Conservation (phyloP, 2,113 vertebrate species). For the Egretta garzetta region DNA sequence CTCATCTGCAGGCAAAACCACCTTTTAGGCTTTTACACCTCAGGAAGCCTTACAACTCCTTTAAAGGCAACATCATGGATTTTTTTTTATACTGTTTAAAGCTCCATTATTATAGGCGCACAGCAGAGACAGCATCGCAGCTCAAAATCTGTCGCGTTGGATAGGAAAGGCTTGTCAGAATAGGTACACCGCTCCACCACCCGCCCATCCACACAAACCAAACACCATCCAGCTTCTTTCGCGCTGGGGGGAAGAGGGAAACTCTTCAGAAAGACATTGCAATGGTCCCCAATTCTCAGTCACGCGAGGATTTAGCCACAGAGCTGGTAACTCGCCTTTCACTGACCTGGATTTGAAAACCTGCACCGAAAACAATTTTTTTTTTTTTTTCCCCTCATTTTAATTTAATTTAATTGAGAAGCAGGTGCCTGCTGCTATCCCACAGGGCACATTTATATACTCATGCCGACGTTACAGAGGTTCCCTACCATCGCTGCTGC, state of each 20-base stretch:
- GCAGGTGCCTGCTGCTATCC: constrained; percentile 32
- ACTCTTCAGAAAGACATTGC: background rate
- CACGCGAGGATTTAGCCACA: background rate
- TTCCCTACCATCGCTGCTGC: background rate
- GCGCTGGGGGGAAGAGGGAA: background rate
- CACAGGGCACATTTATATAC: background rate
- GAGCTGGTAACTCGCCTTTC: fast-evolving
- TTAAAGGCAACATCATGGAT: background rate
- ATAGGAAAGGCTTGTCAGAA: background rate
- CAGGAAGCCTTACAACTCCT: background rate
- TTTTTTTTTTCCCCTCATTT: background rate
- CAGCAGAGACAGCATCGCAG: background rate
- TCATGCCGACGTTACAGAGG: background rate
- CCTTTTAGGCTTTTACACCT: background rate
- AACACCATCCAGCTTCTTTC: background rate
- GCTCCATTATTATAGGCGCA: background rate
- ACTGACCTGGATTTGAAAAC: background rate
- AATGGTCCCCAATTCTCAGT: background rate
- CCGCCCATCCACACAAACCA: background rate
- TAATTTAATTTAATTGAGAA: constrained; percentile 22
- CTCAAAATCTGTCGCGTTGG: background rate
- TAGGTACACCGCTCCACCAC: background rate
- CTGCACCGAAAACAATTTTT: background rate
- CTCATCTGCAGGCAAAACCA: background rate
- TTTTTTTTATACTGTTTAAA: background rate